Conservation (phyloP, 1,140 invertebrate species). For the Ooceraea biroi region DNA sequence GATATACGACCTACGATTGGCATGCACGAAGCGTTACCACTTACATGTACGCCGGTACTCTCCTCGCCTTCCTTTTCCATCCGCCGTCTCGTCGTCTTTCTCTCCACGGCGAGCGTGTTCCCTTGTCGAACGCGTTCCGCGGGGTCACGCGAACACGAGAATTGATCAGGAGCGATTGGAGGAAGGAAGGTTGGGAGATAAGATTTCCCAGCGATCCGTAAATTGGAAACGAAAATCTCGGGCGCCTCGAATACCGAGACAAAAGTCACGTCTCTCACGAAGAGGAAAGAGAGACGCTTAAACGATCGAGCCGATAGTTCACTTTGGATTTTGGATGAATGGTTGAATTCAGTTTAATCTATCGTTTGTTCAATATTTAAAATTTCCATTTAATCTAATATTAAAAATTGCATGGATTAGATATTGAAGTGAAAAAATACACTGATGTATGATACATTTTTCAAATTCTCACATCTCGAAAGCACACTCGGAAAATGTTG, state of each 20-base stretch:
- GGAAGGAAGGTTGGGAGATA: slow-evolving; percentile 20
- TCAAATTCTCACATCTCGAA: neutral
- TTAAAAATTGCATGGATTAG: neutral
- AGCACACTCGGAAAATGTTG: neutral
- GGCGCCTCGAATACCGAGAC: neutral
- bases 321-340: neutral
- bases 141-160: slow-evolving; percentile 43
- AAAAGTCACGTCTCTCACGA: no score
- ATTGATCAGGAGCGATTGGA: slow-evolving; percentile 59
- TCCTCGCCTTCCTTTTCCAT: slow-evolving; percentile 7
- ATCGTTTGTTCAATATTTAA: neutral
- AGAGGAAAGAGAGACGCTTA: no score
- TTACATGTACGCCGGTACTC: slow-evolving; percentile 73
- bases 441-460: neutral
- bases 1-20: slow-evolving; percentile 79
- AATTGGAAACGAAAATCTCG: slow-evolving; percentile 4
- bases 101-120: slow-evolving; percentile 28
- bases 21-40: slow-evolving; percentile 78
- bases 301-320: no score
- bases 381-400: neutral
- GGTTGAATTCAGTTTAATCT: neutral
- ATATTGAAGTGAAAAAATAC: slow-evolving; percentile 5
- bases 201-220: neutral
- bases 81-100: slow-evolving; percentile 11
- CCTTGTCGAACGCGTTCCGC: slow-evolving; percentile 66